These are phyloP conservation scores for Xenops minutus DNA, from an alignment of 2,797 vertebrate genomes.

Conservation along the genomic window DNA sequence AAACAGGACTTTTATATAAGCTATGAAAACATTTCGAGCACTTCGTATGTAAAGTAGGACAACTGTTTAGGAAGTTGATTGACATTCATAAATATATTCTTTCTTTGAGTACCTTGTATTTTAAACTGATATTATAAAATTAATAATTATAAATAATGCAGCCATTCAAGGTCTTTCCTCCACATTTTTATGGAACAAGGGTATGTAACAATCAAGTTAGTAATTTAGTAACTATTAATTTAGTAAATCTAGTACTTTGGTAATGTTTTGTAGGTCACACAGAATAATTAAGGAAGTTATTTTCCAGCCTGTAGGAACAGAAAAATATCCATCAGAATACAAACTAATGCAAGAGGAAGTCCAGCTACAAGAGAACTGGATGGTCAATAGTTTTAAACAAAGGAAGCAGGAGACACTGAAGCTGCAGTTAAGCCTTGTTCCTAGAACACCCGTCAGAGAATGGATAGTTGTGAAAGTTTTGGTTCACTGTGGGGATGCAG, in stretches of 20 bases:
- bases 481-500: rapidly evolving
- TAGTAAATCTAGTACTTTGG: neutral
- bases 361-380: neutral
- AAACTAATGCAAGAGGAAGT: neutral
- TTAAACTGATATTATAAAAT: neutral
- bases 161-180: neutral
- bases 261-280: neutral
- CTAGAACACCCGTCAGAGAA: neutral
- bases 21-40: neutral
- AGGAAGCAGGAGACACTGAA: neutral
- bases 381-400: neutral
- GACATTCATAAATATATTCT: neutral
- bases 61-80: neutral
- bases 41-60: neutral
- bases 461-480: neutral
- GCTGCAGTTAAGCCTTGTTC: neutral
- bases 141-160: neutral
- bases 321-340: neutral
- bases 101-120: neutral
- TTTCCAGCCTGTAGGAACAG: neutral
- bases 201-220: neutral
- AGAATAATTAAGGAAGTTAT: neutral
- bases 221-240: neutral
- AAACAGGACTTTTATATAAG: neutral
- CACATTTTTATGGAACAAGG: neutral